Percentiles rank a stretch among this genome's conserved stretches.
These are phyloP conservation scores for Alentia gelatinosa DNA, from an alignment of 2,888 invertebrate species.

Conservation along the genomic window DNA sequence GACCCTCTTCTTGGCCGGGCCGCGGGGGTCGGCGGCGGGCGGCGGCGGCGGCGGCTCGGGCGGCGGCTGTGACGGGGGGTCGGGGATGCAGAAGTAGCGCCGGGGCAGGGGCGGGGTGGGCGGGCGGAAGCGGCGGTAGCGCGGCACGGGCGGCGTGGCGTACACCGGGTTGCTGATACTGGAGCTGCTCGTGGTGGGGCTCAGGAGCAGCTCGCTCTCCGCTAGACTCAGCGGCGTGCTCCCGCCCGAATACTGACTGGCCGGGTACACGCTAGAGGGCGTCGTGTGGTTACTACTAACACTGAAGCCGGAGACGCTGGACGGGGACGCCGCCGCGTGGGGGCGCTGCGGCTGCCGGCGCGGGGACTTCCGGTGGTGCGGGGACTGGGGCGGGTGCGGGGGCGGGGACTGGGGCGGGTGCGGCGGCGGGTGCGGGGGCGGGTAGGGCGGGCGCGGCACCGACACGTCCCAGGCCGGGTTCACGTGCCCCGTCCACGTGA, in stretches of 20 bases:
- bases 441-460: not conserved
- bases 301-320: not conserved
- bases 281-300: conserved; percentile 37
- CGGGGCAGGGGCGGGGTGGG: conserved; percentile 52
- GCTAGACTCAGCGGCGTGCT: not conserved
- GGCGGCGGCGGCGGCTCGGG: conserved; percentile 44
- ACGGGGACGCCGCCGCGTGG: not conserved
- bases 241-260: not conserved
- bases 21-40: not conserved
- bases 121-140: conserved; percentile 42
- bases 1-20: conserved; percentile 55
- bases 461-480: conserved; percentile 36
- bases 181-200: not conserved
- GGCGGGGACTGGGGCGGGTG: not conserved
- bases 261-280: not conserved
- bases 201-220: not conserved
- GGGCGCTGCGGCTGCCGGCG: not conserved
- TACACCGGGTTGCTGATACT: not conserved
- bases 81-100: conserved; percentile 55
- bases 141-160: not conserved
- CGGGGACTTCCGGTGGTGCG: conserved; percentile 9
- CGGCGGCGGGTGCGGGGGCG: not conserved
- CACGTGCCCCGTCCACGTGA: conserved; percentile 26
- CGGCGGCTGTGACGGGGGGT: conserved; percentile 49
- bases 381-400: not conserved